phyloP scores from a whole-genome alignment of 2,888 invertebrate species.

The Leistus spinibarbis region DNA sequence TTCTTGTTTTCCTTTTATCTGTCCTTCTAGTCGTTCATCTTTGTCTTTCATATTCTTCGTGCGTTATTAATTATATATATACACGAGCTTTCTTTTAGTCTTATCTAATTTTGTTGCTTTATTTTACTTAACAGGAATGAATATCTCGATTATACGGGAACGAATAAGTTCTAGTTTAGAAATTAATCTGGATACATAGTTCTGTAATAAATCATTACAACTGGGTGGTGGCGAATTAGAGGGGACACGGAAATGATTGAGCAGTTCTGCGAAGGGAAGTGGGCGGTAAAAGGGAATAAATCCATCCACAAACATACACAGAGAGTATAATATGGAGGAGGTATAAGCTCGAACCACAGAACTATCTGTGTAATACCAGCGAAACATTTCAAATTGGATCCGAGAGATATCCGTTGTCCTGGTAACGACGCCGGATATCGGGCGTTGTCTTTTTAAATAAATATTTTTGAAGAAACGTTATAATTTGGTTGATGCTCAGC shows the following conservation, averaged over 20 bases:
- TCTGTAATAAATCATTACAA: too few species aligned
- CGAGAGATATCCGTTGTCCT: background rate
- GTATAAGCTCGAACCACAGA: background rate
- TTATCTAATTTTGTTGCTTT: too few species aligned
- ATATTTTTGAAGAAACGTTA: background rate
- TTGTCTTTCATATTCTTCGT: background rate
- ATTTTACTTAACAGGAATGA: too few species aligned
- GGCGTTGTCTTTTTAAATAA: background rate
- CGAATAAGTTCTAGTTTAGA: too few species aligned
- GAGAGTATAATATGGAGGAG: background rate
- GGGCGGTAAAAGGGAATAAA: too few species aligned
- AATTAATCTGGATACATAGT: too few species aligned
- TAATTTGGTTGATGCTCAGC: background rate
- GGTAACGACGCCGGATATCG: background rate
- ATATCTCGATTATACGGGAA: too few species aligned
- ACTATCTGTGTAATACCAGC: background rate
- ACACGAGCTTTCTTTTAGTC: too few species aligned
- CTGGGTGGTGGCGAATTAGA: too few species aligned
- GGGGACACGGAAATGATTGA: too few species aligned
- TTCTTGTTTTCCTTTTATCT: constrained; percentile 23
- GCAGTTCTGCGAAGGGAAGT: too few species aligned
- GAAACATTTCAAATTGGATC: background rate
- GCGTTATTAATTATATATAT: too few species aligned
- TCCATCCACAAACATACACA: background rate
- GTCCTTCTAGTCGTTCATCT: background rate